Evolutionary conservation across 2,113 vertebrate species (phyloP).

Genomic region (Xyrauchen texanus): DNA sequence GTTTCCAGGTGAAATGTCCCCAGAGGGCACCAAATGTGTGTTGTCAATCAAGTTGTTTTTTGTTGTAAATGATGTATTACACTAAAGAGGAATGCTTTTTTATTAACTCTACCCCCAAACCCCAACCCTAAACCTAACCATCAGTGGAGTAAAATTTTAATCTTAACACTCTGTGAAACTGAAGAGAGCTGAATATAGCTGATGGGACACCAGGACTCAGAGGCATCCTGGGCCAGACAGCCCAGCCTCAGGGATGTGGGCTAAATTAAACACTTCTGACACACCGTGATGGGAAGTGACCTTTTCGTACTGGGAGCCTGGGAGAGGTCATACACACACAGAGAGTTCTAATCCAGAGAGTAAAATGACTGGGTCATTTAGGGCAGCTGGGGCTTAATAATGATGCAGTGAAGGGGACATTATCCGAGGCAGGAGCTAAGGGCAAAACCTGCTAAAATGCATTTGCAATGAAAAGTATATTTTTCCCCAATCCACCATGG

Average conservation of each 20-base stretch:
- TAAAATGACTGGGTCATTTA: not conserved
- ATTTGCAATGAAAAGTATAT: not conserved
- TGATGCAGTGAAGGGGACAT: constrained; percentile 15
- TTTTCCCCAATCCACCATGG: not conserved
- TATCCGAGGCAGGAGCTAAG: not conserved
- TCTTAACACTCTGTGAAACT: not conserved
- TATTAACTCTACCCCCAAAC: too few relatives aligned
- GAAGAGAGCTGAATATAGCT: constrained; percentile 13
- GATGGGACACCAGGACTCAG: constrained; percentile 13
- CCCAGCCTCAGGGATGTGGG: constrained; percentile 24
- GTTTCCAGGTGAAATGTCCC: too few relatives aligned
- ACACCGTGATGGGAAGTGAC: constrained; percentile 2
- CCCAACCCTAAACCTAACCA: too few relatives aligned
- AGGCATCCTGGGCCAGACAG: constrained; percentile 21
- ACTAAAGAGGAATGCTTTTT: too few relatives aligned
- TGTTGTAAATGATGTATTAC: too few relatives aligned
- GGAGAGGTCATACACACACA: constrained; percentile 6
- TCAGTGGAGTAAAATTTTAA: too few relatives aligned
- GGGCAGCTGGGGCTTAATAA: not conserved
- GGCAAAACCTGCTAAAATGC: constrained; percentile 15
- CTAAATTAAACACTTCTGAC: constrained; percentile 38
- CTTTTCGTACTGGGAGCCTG: constrained; percentile 16
- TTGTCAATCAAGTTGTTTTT: too few relatives aligned
- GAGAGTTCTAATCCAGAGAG: constrained; percentile 8
- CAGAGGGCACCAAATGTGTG: too few relatives aligned